These are phyloP conservation scores for Cyclura pinguis DNA, from an alignment of 2,797 vertebrate species.

Conservation along the genomic window DNA sequence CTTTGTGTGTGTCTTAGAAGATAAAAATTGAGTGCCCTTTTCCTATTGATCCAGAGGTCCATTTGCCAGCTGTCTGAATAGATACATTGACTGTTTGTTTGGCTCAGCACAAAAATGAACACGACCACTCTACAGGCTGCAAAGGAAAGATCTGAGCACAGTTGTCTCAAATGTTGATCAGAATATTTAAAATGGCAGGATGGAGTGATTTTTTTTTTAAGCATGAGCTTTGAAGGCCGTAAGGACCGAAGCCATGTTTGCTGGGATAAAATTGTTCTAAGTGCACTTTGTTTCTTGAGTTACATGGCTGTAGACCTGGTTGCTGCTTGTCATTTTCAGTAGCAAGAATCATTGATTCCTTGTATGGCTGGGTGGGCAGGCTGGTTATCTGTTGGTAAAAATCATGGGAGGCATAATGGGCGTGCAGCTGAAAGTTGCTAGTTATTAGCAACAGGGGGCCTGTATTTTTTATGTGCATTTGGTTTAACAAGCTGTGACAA, in stretches of 20 bases:
- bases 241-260: neutral
- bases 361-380: neutral
- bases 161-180: neutral
- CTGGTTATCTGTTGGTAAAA: neutral
- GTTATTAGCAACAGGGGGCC: too few relatives aligned
- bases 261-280: neutral
- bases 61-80: slow-evolving; percentile 44
- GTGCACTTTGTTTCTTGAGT: neutral
- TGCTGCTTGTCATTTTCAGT: neutral
- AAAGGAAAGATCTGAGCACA: slow-evolving; percentile 18
- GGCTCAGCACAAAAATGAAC: slow-evolving; percentile 42
- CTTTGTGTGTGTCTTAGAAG: slow-evolving; percentile 63
- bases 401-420: neutral
- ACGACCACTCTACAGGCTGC: slow-evolving; percentile 22
- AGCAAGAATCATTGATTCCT: neutral
- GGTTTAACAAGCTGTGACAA: neutral
- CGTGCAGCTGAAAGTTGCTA: neutral
- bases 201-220: neutral
- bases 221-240: too few relatives aligned
- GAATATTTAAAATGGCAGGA: neutral
- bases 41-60: slow-evolving; percentile 34
- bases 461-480: neutral
- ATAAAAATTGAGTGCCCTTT: slow-evolving; percentile 45
- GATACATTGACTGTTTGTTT: neutral
- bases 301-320: neutral